Conservation (phyloP, 2,888 invertebrate species). For the Acleris emargana region DNA sequence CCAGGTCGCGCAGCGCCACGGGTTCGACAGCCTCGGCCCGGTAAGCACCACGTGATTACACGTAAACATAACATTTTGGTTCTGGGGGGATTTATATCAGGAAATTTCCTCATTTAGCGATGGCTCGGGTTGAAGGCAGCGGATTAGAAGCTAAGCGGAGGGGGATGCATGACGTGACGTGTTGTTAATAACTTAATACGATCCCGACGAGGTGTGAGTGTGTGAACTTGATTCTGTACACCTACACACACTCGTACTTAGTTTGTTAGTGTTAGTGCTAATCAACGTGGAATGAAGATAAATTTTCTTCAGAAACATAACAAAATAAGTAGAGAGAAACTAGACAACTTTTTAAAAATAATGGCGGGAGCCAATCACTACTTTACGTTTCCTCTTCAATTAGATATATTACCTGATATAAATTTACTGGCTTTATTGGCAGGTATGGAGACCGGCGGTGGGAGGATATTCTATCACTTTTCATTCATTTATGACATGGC, state of each 20-base stretch:
- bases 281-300: background rate
- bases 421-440: no score
- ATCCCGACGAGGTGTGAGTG: background rate
- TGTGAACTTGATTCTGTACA: background rate
- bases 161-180: constrained; percentile 7
- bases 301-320: no score
- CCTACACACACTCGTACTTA: background rate
- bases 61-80: constrained; percentile 65
- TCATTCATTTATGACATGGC: no score
- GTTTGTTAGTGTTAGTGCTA: background rate
- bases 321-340: no score
- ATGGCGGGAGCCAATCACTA: no score
- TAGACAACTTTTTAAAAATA: no score
- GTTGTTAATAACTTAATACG: constrained; percentile 1
- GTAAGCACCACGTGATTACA: constrained; percentile 88
- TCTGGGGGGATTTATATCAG: constrained; percentile 17
- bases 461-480: no score
- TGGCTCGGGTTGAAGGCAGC: constrained; percentile 11
- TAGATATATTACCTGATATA: no score
- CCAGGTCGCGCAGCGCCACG: constrained; percentile 92
- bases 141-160: constrained; percentile 3
- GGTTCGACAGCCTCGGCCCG: constrained; percentile 97
- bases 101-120: constrained; percentile 1
- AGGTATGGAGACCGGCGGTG: no score
- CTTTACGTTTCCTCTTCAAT: no score